A percentile compares a stretch with the other conserved stretches of the same genome.
Evolutionary conservation across 2,113 vertebrate species (phyloP).

Genomic region (Gallinago undulata): DNA sequence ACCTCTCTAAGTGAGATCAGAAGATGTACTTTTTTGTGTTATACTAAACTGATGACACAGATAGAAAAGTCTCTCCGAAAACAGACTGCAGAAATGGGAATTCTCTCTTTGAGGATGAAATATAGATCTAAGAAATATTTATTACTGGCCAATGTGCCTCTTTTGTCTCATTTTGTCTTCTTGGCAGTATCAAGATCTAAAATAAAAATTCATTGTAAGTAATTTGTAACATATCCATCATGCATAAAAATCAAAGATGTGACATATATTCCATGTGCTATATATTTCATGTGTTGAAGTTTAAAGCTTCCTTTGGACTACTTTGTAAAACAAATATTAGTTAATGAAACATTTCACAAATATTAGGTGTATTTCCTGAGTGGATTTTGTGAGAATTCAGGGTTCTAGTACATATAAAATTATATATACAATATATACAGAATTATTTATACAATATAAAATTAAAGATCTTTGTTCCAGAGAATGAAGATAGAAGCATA

Average conservation of each 20-base stretch:
- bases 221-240: neutral
- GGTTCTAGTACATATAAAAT: neutral
- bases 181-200: slow-evolving; percentile 1
- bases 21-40: neutral
- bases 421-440: neutral
- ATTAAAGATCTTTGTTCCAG: neutral
- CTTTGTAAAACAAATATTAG: neutral
- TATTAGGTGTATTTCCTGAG: neutral
- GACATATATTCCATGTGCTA: neutral
- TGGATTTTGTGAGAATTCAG: neutral
- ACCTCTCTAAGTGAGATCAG: neutral
- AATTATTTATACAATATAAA: neutral
- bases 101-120: neutral
- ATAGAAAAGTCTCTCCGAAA: neutral
- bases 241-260: neutral
- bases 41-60: neutral
- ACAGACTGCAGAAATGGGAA: neutral
- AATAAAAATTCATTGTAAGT: neutral
- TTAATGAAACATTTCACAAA: neutral
- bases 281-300: neutral
- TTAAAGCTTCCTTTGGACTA: neutral
- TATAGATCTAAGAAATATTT: neutral
- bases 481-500: neutral
- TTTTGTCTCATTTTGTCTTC: neutral
- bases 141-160: neutral